phyloP scores from a whole-genome alignment of 2,888 invertebrate species.

The Barypeithes pellucidus region DNA sequence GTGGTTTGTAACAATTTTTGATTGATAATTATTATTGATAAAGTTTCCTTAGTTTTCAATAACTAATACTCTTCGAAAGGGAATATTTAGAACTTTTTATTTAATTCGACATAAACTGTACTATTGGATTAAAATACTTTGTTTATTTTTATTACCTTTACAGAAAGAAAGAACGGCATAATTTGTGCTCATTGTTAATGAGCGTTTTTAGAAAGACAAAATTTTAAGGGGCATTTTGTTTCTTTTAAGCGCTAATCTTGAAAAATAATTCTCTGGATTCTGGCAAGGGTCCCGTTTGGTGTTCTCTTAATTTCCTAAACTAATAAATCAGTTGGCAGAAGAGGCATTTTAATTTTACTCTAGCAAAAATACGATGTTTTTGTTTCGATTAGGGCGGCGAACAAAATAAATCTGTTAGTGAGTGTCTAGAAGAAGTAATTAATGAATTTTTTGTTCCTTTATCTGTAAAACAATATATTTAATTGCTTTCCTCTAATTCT shows the following conservation, averaged over 20 bases:
- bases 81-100: too few species aligned
- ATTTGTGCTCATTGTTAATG: slow-evolving; percentile 38
- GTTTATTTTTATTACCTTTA: not conserved
- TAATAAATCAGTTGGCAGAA: slow-evolving; percentile 40
- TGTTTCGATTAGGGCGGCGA: slow-evolving; percentile 30
- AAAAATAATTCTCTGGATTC: slow-evolving; percentile 44
- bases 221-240: slow-evolving; percentile 47
- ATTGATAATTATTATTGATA: too few species aligned
- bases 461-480: not conserved
- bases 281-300: slow-evolving; percentile 41
- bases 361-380: slow-evolving; percentile 33
- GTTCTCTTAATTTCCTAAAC: slow-evolving; percentile 49
- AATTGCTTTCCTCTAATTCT: too few species aligned
- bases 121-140: not conserved
- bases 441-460: slow-evolving; percentile 2
- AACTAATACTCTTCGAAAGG: too few species aligned
- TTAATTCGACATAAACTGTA: too few species aligned
- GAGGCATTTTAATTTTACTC: slow-evolving; percentile 45
- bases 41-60: too few species aligned
- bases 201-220: slow-evolving; percentile 43
- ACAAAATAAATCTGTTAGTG: slow-evolving; percentile 22
- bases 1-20: too few species aligned
- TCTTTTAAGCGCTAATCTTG: slow-evolving; percentile 45
- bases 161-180: slow-evolving; percentile 12
- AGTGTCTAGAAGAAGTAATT: slow-evolving; percentile 11